Evolutionary conservation across 2,888 invertebrate genomes (phyloP).

Genomic region (Pollenia angustigena): DNA sequence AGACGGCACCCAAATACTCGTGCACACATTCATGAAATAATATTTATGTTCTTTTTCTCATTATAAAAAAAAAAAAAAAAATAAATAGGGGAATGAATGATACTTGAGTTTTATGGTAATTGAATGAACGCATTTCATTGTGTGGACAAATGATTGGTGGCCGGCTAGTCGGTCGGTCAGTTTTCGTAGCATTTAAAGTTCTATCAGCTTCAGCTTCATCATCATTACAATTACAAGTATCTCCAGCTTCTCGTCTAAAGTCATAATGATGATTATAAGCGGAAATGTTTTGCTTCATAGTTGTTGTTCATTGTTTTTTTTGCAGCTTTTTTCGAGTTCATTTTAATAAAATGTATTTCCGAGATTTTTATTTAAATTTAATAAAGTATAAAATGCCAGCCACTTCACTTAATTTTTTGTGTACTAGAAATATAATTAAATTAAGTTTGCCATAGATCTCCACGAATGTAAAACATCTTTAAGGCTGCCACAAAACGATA

Average conservation of each 20-base stretch:
- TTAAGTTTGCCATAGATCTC: conserved; percentile 24
- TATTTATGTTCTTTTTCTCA: neutral
- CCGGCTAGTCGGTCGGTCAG: neutral
- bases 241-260: neutral
- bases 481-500: conserved; percentile 72
- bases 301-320: conserved; percentile 31
- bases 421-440: conserved; percentile 33
- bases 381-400: neutral
- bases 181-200: conserved; percentile 22
- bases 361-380: conserved; percentile 43
- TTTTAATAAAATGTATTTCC: conserved; percentile 40
- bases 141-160: conserved; percentile 24
- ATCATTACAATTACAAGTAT: neutral
- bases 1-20: conserved; percentile 26
- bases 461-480: conserved; percentile 57
- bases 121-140: conserved; percentile 52
- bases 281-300: conserved; percentile 53
- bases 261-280: conserved; percentile 47
- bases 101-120: conserved; percentile 53
- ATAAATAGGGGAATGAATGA: conserved; percentile 42
- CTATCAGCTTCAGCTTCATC: conserved; percentile 1
- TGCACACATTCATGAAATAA: conserved; percentile 53
- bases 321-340: neutral
- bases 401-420: conserved; percentile 12
- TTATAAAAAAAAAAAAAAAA: conserved; percentile 17